Conservation (phyloP, 64 coral and sea anemone genomes). For the Actinia equina region DNA sequence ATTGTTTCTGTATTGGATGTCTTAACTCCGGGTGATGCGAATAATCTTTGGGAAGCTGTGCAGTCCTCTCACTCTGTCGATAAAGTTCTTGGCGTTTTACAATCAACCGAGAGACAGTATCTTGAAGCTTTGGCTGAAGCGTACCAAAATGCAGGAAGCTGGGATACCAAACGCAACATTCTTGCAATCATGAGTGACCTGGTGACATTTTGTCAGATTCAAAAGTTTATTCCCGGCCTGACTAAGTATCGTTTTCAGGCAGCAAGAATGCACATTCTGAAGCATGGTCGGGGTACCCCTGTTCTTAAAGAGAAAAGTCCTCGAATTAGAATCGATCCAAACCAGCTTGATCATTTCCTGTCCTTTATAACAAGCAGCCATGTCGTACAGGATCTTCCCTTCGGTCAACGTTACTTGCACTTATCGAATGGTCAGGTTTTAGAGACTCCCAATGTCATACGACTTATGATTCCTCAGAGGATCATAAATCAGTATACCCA, state of each 20-base stretch:
- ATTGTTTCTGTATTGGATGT: constrained; percentile 15
- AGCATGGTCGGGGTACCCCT: constrained; percentile 4
- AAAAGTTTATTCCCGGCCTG: constrained; percentile 12
- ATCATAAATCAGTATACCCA: too few relatives aligned
- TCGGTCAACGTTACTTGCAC: too few relatives aligned
- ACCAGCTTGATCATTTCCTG: constrained; percentile 1
- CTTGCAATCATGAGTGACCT: constrained; percentile 15
- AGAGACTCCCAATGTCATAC: too few relatives aligned
- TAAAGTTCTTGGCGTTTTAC: not conserved
- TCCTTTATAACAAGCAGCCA: too few relatives aligned
- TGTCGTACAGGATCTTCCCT: too few relatives aligned
- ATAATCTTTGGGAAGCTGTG: constrained; percentile 18
- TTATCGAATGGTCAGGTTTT: too few relatives aligned
- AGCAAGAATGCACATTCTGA: not conserved
- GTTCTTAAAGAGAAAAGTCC: not conserved
- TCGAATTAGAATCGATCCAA: not conserved
- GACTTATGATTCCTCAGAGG: too few relatives aligned
- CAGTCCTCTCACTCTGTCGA: constrained; percentile 4
- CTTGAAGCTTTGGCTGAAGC: constrained; percentile 13
- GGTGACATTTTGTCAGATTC: constrained; percentile 3
- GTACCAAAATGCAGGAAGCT: constrained; percentile 8
- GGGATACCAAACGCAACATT: constrained; percentile 6
- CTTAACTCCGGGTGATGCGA: not conserved
- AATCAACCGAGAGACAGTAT: not conserved
- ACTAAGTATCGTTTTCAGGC: not conserved